Evolutionary conservation across 2,888 invertebrate genomes (phyloP).

Genomic region (Chirona hameri): DNA sequence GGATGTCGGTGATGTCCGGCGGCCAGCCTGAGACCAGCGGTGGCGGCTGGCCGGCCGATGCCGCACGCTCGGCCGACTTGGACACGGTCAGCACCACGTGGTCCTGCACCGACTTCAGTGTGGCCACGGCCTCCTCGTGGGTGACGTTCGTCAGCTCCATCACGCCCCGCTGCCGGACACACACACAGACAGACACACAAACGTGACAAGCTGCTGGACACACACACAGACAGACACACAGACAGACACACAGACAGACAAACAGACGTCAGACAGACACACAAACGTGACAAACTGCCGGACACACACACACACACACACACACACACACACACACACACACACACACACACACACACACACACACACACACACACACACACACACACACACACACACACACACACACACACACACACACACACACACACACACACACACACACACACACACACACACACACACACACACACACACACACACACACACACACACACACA

Average conservation of each 20-base stretch:
- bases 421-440: no score
- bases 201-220: not conserved
- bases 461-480: no score
- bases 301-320: not conserved
- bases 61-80: not conserved
- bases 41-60: not conserved
- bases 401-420: no score
- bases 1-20: not conserved
- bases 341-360: no score
- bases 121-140: slow-evolving; percentile 95
- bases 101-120: slow-evolving; percentile 91
- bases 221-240: not conserved
- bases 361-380: no score
- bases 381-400: no score
- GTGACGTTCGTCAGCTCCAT: slow-evolving; percentile 84
- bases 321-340: not conserved
- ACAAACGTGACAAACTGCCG: slow-evolving; percentile 49
- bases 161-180: slow-evolving; percentile 59
- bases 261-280: not conserved
- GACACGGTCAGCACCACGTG: slow-evolving; percentile 62
- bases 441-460: no score
- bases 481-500: no score
- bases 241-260: not conserved
- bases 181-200: not conserved
- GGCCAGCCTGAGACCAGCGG: no score